These are phyloP conservation scores for Zingel zingel DNA, from an alignment of 2,113 vertebrate genomes.

Conservation along the genomic window DNA sequence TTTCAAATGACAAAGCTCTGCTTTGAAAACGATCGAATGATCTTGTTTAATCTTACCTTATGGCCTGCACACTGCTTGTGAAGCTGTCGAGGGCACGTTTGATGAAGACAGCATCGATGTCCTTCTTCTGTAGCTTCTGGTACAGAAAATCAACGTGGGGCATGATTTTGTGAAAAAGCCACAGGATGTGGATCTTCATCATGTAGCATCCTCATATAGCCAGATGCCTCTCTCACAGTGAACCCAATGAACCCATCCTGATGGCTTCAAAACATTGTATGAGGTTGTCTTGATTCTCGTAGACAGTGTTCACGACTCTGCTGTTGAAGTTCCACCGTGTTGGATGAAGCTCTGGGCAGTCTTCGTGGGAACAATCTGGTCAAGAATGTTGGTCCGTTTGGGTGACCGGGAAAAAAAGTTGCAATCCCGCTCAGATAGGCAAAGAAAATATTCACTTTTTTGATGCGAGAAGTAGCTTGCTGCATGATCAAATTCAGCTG, in stretches of 20 bases:
- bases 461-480: not conserved
- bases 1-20: no score
- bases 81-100: not conserved
- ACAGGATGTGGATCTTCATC: not conserved
- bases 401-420: no score
- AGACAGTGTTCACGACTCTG: not conserved
- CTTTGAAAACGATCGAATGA: no score
- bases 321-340: not conserved
- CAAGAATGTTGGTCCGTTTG: not conserved
- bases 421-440: no score
- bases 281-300: no score
- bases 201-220: not conserved
- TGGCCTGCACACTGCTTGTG: not conserved
- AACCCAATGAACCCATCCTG: not conserved
- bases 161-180: not conserved
- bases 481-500: not conserved
- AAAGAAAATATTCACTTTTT: no score
- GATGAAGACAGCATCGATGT: not conserved
- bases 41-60: not conserved
- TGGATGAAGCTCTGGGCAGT: not conserved
- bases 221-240: not conserved
- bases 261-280: not conserved
- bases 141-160: not conserved
- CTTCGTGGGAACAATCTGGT: not conserved
- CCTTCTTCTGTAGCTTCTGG: not conserved